Conservation (phyloP, 37 sponge, comb jelly and placozoan species). For the Dysidea cf. avara region DNA sequence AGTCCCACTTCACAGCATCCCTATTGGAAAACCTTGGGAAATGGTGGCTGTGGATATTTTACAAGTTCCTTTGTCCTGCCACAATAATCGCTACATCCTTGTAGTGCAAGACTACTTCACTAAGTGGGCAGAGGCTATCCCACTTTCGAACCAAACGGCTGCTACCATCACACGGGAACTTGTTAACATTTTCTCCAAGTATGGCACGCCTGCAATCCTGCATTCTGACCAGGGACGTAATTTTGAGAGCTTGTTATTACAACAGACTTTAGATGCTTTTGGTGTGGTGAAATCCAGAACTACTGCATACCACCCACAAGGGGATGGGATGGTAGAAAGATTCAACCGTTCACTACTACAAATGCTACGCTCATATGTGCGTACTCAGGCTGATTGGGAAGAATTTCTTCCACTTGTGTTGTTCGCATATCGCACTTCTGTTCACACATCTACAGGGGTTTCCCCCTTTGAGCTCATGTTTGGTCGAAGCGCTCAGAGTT, state of each 20-base stretch:
- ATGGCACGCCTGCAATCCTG: conserved; percentile 23
- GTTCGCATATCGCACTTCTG: conserved; percentile 24
- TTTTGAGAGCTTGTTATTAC: conserved; percentile 4
- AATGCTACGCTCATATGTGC: conserved; percentile 4
- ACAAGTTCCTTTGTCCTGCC: neutral
- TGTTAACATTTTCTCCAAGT: too few relatives aligned
- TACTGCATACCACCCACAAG: conserved; percentile 21
- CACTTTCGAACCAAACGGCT: too few relatives aligned
- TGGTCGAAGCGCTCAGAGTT: too few relatives aligned
- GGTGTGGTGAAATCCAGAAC: conserved; percentile 6
- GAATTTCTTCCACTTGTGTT: conserved; percentile 20
- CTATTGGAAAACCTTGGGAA: conserved; percentile 6
- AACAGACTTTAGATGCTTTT: conserved; percentile 3
- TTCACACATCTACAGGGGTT: too few relatives aligned
- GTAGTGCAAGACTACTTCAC: too few relatives aligned
- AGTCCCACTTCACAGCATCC: neutral
- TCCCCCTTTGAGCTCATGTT: too few relatives aligned
- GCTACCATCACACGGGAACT: too few relatives aligned
- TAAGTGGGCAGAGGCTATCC: too few relatives aligned
- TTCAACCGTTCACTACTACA: conserved; percentile 12
- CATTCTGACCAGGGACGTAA: too few relatives aligned
- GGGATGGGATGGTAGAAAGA: conserved; percentile 22
- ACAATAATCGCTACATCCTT: neutral
- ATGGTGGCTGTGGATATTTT: conserved; percentile 27
- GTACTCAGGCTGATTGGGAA: conserved; percentile 19